A percentile compares a stretch with the other conserved stretches of the same genome.
Conservation (phyloP, 2,888 invertebrate genomes). For the Aricia artaxerxes region DNA sequence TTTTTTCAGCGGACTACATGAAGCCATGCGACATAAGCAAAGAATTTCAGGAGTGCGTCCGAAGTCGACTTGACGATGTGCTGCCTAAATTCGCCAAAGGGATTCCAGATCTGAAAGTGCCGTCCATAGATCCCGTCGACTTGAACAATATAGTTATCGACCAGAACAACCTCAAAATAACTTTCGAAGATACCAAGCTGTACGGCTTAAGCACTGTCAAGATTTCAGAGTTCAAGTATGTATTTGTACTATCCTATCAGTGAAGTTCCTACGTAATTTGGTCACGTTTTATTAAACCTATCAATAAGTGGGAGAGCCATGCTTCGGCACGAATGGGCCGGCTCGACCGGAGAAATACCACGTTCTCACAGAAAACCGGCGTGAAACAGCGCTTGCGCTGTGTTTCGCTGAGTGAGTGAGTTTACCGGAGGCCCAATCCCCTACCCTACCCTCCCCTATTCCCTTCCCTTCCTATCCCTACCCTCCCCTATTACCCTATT, state of each 20-base stretch:
- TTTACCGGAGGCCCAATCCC: no score
- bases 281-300: no score
- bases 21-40: slow-evolving; percentile 24
- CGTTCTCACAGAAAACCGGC: no score
- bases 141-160: slow-evolving; percentile 25
- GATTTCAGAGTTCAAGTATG: slow-evolving; percentile 25
- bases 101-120: slow-evolving; percentile 25
- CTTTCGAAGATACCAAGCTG: slow-evolving; percentile 22
- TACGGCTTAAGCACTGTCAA: slow-evolving; percentile 27
- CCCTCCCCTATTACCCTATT: no score
- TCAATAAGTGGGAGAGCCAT: no score
- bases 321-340: no score
- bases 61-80: neutral
- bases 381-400: no score
- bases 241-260: neutral
- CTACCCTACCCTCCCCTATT: no score
- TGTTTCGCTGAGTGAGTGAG: no score
- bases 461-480: no score
- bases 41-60: slow-evolving; percentile 15
- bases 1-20: slow-evolving; percentile 26
- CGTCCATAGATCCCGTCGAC: slow-evolving; percentile 25
- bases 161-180: slow-evolving; percentile 21
- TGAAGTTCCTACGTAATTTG: no score
- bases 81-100: slow-evolving; percentile 30
- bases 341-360: no score